Evolutionary conservation across 1,140 invertebrate genomes (phyloP).

Genomic region (Arctopsyche grandis): DNA sequence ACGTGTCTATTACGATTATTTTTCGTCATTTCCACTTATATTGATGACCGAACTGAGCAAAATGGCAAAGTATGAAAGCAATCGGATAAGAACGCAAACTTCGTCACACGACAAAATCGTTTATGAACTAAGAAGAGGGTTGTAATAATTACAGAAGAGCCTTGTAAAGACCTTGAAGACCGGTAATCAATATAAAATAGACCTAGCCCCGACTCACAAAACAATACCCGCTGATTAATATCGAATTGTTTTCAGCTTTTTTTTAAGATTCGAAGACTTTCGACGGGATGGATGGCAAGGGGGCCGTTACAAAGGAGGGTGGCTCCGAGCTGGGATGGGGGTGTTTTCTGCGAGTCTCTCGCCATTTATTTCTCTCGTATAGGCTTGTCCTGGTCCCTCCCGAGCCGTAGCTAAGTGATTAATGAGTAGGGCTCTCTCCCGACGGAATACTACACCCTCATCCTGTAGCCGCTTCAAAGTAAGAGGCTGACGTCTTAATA

Average conservation of each 20-base stretch:
- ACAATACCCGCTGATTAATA: constrained; percentile 9
- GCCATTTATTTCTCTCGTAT: constrained; percentile 39
- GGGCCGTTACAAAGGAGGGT: too few species aligned
- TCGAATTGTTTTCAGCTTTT: constrained; percentile 39
- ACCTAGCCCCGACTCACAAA: not conserved
- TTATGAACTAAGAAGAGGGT: too few species aligned
- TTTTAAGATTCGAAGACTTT: constrained; percentile 33
- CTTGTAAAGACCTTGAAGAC: too few species aligned
- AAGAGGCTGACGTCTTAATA: constrained; percentile 47
- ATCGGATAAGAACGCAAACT: too few species aligned
- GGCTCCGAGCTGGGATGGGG: too few species aligned
- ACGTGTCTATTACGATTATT: too few species aligned
- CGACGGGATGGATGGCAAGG: not conserved
- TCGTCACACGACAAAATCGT: too few species aligned
- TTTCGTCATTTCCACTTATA: too few species aligned
- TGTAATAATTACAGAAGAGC: too few species aligned
- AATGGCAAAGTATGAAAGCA: too few species aligned
- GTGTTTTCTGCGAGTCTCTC: constrained; percentile 5
- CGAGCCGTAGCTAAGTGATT: constrained; percentile 44
- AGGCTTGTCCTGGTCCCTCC: constrained; percentile 32
- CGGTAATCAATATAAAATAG: not conserved
- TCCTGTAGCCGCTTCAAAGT: constrained; percentile 41
- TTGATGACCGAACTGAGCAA: too few species aligned
- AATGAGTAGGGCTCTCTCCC: constrained; percentile 42
- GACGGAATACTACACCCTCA: constrained; percentile 42